Evolutionary conservation across 2,888 invertebrate genomes (phyloP), one percentile per base, ranked within the genome.

Genomic region (Chouioia cunea): DNA sequence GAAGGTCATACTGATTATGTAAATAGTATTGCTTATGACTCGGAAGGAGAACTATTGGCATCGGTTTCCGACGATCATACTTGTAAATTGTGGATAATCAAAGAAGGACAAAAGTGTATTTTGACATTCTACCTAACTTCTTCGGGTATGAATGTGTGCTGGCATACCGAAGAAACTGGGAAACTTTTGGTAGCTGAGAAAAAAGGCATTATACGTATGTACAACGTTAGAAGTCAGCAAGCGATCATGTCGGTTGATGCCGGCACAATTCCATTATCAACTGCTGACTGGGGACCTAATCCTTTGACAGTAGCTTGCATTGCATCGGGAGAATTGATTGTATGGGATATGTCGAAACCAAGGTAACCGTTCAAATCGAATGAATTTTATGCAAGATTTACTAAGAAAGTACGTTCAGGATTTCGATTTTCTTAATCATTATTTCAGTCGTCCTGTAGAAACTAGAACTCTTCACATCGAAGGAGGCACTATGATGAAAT

Each of bases 31-130:
- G 87, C 89, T 12, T 93, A 91, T 87, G 92, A 93, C 78, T 89
- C 90, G 15, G 90, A 90, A 68, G 92, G 92, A 27, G 89, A 89
- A 68, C 88, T 89, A 76, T 82, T 94, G 63, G 93, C 92, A 16
- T 93, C 93, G n/a, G 91, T 90, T 1, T 91, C 93, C 76, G 93
- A 94, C 85, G 93, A 94, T 82, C 90, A 91, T 75, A 91, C 92
- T 0, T 93, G 92, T 78, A 89, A 90, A 78, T 85, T 94, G 36
- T 93, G 93, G 93, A 84, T 86, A 43, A 81, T 87, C 4, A 86
- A 86, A 67, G 86, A 87, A 10, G 87, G 88, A 43, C 87, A 86
- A 71, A 87, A 88, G 75, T 88, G 88, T 76, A 83, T 88, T 23
- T 87, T 88, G 4, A 89, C 89, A 47, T 91, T 93, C 79, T 87